Evolutionary conservation across 2,113 vertebrate species (phyloP), one percentile per base, ranked within the genome.

Genomic region (Paracanthobrama guichenoti): DNA sequence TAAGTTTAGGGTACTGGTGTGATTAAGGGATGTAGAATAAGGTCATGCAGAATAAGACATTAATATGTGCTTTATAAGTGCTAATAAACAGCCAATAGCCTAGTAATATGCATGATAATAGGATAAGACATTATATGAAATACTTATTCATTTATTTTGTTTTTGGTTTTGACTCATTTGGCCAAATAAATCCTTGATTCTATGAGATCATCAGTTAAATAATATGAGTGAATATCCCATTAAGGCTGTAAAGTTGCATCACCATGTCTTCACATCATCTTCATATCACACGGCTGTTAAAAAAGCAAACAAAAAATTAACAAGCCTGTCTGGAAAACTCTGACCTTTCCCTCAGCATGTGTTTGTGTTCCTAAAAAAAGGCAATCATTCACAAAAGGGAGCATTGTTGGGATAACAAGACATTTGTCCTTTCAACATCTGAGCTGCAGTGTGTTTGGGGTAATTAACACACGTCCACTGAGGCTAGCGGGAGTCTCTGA

Each of bases 401-500:
- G 35, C 18, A 16, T 28, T 74, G 57, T 74, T 73, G 67, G 31
- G 26, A 84, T 62, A 11, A 74, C 13, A 22, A 66, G 42, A 81
- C 64, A 57, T 66, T 39, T 74, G 22, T 76, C 83, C 78, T 86
- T 81, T 77, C 14, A 42, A 66, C 24, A 20, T 62, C 16, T 62
- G 39, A 50, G 77, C 28, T 44, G 28, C 28, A 16, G 59, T 53
- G 10, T 71, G 77, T 73, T 44, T 66, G 35, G 48, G 79, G 66
- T 64, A 82, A 85, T 90, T 88, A 90, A 60, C 44, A 53, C 62
- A 2, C 64, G 44, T 46, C 35, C 18, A 59, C 57, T 8, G 39
- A 84, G 66, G 50, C 84, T 81, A 84, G 50, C n/a, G 85, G 89
- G 89, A 87, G 28, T 71, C 26, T 46, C 59, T 91, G 88, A 88